These are phyloP conservation scores for Anoncus sp. DNA, from an alignment of 2,888 invertebrate genomes.

Conservation along the genomic window DNA sequence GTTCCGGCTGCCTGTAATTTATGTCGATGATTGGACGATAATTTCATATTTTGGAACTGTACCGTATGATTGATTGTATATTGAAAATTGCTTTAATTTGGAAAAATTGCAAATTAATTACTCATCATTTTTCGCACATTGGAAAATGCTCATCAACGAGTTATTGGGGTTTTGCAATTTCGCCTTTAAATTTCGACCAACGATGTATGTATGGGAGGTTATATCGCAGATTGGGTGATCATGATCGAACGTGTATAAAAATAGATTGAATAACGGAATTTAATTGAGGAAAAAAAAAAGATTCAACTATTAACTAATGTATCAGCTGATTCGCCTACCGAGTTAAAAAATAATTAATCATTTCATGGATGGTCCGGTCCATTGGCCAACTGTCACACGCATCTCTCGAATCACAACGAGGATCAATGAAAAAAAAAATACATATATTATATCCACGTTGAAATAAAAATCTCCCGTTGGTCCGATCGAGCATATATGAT, in stretches of 20 bases:
- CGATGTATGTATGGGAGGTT: too few relatives aligned
- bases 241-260: too few relatives aligned
- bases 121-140: not conserved
- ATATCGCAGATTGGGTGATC: too few relatives aligned
- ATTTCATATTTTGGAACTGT: not conserved
- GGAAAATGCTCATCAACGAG: not conserved
- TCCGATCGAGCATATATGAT: conserved; percentile 46
- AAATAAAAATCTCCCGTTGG: conserved; percentile 33
- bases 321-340: too few relatives aligned
- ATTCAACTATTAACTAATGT: too few relatives aligned
- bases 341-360: too few relatives aligned
- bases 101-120: not conserved
- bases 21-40: conserved; percentile 12
- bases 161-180: not conserved
- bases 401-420: not conserved
- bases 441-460: conserved; percentile 24
- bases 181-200: too few relatives aligned
- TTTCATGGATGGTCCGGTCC: not conserved
- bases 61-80: not conserved
- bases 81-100: not conserved
- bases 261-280: too few relatives aligned
- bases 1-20: conserved; percentile 14
- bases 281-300: too few relatives aligned
- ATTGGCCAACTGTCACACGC: not conserved
- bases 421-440: not conserved